Conservation (phyloP, 2,797 vertebrate genomes). For the Silurus aristotelis region DNA sequence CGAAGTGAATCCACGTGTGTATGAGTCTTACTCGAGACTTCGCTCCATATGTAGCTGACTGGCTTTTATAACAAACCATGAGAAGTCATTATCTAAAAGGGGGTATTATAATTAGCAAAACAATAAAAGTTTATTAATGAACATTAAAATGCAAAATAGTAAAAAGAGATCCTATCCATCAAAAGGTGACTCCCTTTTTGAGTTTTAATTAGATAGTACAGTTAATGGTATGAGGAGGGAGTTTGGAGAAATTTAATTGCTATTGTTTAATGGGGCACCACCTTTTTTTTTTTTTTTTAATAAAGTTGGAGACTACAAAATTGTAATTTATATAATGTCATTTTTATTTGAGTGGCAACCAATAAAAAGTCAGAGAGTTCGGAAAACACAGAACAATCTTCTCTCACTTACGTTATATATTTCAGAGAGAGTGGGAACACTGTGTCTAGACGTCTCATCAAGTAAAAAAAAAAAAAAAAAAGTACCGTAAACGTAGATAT, state of each 20-base stretch:
- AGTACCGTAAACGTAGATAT: neutral
- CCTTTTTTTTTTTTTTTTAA: slow-evolving; percentile 65
- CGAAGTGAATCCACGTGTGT: neutral
- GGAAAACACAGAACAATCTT: slow-evolving; percentile 44
- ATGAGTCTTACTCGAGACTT: slow-evolving; percentile 3
- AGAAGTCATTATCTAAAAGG: slow-evolving; percentile 84
- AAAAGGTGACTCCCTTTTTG: slow-evolving; percentile 94
- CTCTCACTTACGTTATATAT: neutral
- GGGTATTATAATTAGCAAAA: slow-evolving; percentile 98
- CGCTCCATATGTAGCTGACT: slow-evolving; percentile 68
- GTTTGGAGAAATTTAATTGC: slow-evolving; percentile 94
- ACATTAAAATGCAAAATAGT: slow-evolving; percentile 98
- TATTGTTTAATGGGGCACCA: slow-evolving; percentile 91
- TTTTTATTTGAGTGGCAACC: slow-evolving; percentile 72
- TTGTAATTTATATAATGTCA: slow-evolving; percentile 73
- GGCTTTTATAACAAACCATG: slow-evolving; percentile 69
- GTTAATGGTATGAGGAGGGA: slow-evolving; percentile 95
- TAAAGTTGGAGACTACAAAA: slow-evolving; percentile 68
- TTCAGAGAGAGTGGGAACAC: neutral
- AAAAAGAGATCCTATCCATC: slow-evolving; percentile 91
- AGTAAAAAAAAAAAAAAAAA: too few species aligned
- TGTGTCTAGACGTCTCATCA: neutral
- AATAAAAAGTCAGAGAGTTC: slow-evolving; percentile 64
- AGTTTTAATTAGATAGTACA: slow-evolving; percentile 98
- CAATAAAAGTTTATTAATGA: slow-evolving; percentile 99